phyloP scores from a whole-genome alignment of 2,113 vertebrate genomes.

The Cavia porcellus region DNA sequence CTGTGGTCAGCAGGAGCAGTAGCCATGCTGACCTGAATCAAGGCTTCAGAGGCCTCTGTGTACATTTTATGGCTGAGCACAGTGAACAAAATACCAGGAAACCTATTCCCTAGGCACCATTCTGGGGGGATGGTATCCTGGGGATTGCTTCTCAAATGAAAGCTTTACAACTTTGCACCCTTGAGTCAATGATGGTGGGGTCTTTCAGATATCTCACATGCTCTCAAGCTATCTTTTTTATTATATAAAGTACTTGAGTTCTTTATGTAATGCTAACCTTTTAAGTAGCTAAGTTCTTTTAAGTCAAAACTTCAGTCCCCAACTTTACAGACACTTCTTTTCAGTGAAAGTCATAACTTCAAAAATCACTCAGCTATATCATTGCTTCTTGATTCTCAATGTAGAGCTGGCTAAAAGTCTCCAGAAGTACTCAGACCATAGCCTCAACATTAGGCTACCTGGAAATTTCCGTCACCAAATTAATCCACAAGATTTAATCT shows the following conservation, averaged over 20 bases:
- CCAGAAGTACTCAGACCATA: neutral
- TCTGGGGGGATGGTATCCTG: neutral
- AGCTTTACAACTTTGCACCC: neutral
- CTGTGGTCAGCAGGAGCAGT: neutral
- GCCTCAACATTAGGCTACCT: neutral
- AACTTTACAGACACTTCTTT: neutral
- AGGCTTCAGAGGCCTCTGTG: neutral
- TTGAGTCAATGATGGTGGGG: neutral
- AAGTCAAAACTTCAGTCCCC: neutral
- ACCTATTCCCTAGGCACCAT: neutral
- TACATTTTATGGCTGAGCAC: neutral
- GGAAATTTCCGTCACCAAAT: neutral
- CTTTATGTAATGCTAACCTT: neutral
- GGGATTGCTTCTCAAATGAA: neutral
- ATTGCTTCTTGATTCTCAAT: neutral
- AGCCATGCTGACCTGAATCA: neutral
- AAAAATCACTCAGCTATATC: neutral
- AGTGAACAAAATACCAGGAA: neutral
- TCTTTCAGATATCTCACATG: neutral
- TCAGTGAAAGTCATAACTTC: neutral
- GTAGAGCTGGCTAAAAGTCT: neutral
- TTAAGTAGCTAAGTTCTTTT: neutral
- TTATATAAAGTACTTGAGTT: neutral
- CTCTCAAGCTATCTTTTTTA: neutral
- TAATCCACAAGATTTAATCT: neutral